Conservation (phyloP, 92 coral and sea anemone species). For the Montipora capitata region DNA sequence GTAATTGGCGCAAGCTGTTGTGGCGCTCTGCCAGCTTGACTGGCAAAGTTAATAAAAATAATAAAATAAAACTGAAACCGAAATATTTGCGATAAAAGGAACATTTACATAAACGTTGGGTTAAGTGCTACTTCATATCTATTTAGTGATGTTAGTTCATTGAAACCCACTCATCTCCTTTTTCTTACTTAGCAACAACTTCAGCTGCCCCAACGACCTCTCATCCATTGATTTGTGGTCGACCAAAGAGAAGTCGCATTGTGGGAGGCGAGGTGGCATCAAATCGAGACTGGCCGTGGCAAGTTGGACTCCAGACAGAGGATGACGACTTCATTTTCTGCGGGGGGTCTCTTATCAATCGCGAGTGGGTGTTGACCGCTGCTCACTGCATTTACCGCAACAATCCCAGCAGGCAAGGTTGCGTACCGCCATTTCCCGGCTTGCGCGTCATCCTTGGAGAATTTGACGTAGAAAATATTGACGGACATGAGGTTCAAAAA, state of each 20-base stretch:
- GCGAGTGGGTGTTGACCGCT: constrained; percentile 94
- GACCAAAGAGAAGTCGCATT: constrained; percentile 66
- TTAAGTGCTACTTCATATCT: too few species aligned
- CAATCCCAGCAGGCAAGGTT: constrained; percentile 81
- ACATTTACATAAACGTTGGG: too few species aligned
- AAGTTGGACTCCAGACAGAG: constrained; percentile 83
- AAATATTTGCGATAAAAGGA: too few species aligned
- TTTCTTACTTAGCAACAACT: background rate
- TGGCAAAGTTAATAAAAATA: too few species aligned
- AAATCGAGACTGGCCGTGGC: constrained; percentile 93
- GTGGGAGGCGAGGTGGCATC: constrained; percentile 86
- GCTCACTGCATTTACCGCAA: constrained; percentile 86
- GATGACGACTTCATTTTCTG: constrained; percentile 73
- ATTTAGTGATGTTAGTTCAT: too few species aligned
- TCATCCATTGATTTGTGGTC: constrained; percentile 12
- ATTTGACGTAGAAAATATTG: constrained; percentile 80
- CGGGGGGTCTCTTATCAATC: constrained; percentile 85
- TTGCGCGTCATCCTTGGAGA: constrained; percentile 84
- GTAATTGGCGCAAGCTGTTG: too few species aligned
- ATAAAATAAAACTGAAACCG: too few species aligned
- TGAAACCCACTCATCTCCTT: background rate
- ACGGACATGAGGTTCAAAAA: constrained; percentile 85
- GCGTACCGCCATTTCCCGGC: constrained; percentile 78
- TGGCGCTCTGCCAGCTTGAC: too few species aligned
- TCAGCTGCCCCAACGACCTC: background rate